Percentiles rank a stretch among this genome's conserved stretches.
Evolutionary conservation across 2,113 vertebrate species (phyloP).

Genomic region (Thomomys bottae): DNA sequence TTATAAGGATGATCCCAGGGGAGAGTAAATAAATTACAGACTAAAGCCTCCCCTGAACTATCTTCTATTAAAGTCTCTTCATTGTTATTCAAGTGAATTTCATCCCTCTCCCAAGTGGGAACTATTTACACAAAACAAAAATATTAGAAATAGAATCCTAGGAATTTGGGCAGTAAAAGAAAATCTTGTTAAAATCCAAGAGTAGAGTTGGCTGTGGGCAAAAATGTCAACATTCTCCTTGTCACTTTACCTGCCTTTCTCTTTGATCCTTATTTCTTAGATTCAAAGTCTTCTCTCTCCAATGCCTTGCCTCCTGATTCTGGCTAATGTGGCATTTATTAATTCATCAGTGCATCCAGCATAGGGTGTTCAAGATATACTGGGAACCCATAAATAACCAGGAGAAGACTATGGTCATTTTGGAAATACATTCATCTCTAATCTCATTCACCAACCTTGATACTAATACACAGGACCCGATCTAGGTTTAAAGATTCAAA

Average conservation of each 20-base stretch:
- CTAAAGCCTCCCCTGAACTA: conserved; percentile 51
- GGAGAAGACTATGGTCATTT: neutral
- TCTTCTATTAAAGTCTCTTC: conserved; percentile 69
- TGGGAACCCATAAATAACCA: neutral
- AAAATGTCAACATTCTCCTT: conserved; percentile 47
- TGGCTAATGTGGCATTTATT: neutral
- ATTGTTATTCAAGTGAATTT: conserved; percentile 77
- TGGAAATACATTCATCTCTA: neutral
- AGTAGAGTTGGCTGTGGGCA: conserved; percentile 62
- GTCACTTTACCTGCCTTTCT: conserved; percentile 21
- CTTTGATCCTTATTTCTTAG: neutral
- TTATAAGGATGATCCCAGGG: conserved; percentile 56
- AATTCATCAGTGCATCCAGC: neutral
- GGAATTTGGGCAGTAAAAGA: conserved; percentile 71
- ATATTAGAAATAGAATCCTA: conserved; percentile 71
- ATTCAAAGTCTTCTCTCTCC: conserved; percentile 8
- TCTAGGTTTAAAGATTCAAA: neutral
- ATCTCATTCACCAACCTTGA: neutral
- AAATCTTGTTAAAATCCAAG: conserved; percentile 76
- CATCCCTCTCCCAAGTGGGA: conserved; percentile 71
- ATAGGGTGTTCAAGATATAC: neutral
- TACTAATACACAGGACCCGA: neutral
- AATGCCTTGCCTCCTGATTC: neutral
- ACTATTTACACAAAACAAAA: conserved; percentile 77
- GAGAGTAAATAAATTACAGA: conserved; percentile 67